Evolutionary conservation across 2,888 invertebrate species (phyloP).

Genomic region (Eupithecia dodoneata): DNA sequence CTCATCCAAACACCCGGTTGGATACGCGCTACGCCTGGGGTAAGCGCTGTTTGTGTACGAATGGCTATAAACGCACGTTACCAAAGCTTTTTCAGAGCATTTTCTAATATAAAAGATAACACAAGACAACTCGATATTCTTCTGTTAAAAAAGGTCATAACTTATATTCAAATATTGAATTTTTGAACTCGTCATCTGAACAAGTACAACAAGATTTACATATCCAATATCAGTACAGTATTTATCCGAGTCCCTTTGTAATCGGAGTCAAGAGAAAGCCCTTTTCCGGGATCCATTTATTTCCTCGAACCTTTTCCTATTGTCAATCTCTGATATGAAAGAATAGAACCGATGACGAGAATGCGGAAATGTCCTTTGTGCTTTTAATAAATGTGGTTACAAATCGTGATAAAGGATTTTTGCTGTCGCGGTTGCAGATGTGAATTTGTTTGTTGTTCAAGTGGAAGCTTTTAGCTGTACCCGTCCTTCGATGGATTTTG

Average conservation of each 20-base stretch:
- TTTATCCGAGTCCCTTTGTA: slow-evolving; percentile 36
- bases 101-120: not conserved
- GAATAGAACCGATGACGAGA: slow-evolving; percentile 32
- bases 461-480: not conserved
- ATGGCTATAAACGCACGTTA: no score
- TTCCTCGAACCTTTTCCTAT: slow-evolving; percentile 47
- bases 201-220: slow-evolving; percentile 9
- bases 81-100: no score
- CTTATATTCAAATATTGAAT: not conserved
- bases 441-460: not conserved
- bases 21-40: no score
- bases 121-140: not conserved
- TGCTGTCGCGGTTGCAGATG: not conserved
- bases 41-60: no score
- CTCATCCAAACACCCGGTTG: not conserved
- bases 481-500: not conserved
- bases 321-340: slow-evolving; percentile 46
- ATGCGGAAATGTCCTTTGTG: slow-evolving; percentile 30
- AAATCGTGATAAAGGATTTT: not conserved
- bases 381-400: slow-evolving; percentile 23
- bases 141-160: not conserved
- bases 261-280: slow-evolving; percentile 40
- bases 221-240: slow-evolving; percentile 16
- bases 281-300: slow-evolving; percentile 51
- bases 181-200: not conserved